Conservation (phyloP, 2,113 vertebrate species). For the Alligator sinensis region DNA sequence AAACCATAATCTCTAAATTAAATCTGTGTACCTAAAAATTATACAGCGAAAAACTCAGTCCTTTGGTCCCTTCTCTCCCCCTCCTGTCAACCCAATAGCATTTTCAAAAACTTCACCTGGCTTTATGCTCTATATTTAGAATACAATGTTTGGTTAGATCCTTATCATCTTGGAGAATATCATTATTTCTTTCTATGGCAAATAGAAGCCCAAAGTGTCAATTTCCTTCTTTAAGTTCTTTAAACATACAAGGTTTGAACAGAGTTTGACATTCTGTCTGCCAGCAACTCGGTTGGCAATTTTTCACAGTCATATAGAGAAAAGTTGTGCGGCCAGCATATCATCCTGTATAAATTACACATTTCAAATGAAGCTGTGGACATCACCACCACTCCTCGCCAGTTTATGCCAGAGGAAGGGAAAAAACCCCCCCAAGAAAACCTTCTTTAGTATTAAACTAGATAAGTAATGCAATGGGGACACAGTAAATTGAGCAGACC, state of each 20-base stretch:
- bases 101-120: conserved; percentile 77
- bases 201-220: conserved; percentile 72
- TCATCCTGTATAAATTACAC: conserved; percentile 55
- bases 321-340: conserved; percentile 56
- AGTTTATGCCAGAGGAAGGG: not conserved
- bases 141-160: conserved; percentile 81
- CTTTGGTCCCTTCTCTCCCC: conserved; percentile 15
- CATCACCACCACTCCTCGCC: not conserved
- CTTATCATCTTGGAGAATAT: conserved; percentile 71
- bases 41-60: conserved; percentile 66
- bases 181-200: conserved; percentile 76
- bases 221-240: conserved; percentile 74
- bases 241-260: conserved; percentile 51
- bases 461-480: not conserved
- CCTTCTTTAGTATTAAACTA: not conserved
- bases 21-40: conserved; percentile 82
- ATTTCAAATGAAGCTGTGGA: conserved; percentile 53
- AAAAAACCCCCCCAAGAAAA: not conserved
- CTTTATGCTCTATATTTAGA: conserved; percentile 76
- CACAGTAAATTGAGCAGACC: not conserved
- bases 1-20: conserved; percentile 83
- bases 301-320: conserved; percentile 65
- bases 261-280: conserved; percentile 54
- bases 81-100: conserved; percentile 55
- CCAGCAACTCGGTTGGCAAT: conserved; percentile 45